Conservation (phyloP, 2,797 vertebrate species). For the Octomys mimax region DNA sequence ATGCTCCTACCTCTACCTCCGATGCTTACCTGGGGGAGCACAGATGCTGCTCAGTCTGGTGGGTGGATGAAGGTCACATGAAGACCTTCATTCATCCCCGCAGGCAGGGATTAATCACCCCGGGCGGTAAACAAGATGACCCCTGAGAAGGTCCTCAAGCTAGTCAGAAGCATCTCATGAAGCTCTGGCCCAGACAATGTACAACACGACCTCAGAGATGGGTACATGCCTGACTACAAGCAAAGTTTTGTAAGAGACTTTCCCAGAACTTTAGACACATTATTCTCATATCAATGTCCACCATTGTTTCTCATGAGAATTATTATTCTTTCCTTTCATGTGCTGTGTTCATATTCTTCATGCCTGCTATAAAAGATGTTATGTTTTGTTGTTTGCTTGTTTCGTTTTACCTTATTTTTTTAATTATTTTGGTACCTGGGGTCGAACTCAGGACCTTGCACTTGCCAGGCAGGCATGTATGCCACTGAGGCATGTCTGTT, state of each 20-base stretch:
- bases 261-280: not conserved
- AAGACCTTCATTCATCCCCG: not conserved
- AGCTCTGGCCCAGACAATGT: not conserved
- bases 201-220: not conserved
- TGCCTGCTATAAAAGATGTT: not conserved
- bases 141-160: not conserved
- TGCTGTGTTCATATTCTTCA: not conserved
- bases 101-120: not conserved
- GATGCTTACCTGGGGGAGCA: not conserved
- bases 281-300: not conserved
- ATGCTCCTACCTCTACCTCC: not conserved
- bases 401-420: not conserved
- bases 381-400: not conserved
- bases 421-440: too few species aligned
- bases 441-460: too few species aligned
- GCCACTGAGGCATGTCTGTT: too few species aligned
- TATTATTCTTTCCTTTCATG: not conserved
- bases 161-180: not conserved
- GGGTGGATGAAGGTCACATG: not conserved
- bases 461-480: too few species aligned
- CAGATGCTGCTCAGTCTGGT: not conserved
- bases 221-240: not conserved
- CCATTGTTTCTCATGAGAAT: not conserved
- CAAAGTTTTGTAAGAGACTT: not conserved
- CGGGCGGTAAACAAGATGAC: not conserved